Conservation (phyloP, 1,140 invertebrate genomes). For the Trichonephila inaurata region DNA sequence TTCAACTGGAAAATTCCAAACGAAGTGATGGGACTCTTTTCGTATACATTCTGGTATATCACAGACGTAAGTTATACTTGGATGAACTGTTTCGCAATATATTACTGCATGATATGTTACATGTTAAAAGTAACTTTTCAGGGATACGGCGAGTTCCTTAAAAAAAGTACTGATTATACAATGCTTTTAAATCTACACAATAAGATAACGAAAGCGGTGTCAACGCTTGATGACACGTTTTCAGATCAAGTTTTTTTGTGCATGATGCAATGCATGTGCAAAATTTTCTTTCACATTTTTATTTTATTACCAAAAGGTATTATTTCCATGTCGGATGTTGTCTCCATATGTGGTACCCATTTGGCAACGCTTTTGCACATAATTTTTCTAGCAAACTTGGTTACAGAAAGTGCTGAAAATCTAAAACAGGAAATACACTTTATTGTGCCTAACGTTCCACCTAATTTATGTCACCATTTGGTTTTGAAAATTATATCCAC, state of each 20-base stretch:
- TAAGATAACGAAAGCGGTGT: not conserved
- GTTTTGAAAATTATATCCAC: not conserved
- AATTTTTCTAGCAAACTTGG: not conserved
- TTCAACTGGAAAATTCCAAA: too few relatives aligned
- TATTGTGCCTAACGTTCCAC: not conserved
- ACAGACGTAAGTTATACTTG: not conserved
- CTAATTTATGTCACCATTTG: not conserved
- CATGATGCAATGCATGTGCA: not conserved
- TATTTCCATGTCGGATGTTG: not conserved
- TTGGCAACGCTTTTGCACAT: not conserved
- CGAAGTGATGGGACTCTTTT: too few relatives aligned
- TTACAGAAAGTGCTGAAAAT: not conserved
- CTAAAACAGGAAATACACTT: not conserved
- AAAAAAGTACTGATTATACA: not conserved
- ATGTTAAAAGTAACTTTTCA: not conserved
- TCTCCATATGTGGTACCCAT: not conserved
- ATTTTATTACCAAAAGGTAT: not conserved
- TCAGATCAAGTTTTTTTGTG: not conserved
- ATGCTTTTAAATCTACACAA: slow-evolving; percentile 10
- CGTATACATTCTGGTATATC: not conserved
- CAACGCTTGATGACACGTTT: not conserved
- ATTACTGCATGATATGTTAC: not conserved
- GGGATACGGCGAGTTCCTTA: not conserved
- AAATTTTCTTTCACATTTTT: not conserved
- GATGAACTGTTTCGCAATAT: not conserved